phyloP scores from a whole-genome alignment of 2,888 invertebrate species.

The Timema podura region DNA sequence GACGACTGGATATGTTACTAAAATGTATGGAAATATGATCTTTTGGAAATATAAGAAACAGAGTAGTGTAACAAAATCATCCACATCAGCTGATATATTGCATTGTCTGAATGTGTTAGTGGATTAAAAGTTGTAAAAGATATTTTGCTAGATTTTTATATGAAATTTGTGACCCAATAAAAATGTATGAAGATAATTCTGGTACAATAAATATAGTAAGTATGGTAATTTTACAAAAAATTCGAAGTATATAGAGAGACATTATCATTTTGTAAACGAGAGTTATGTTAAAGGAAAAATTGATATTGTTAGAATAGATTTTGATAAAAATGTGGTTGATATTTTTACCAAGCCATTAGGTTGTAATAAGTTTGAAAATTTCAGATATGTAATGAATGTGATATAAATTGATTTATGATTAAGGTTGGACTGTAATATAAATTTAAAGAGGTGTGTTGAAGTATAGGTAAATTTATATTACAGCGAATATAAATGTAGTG shows the following conservation, averaged over 20 bases:
- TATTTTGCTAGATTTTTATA: neutral
- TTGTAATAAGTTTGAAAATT: neutral
- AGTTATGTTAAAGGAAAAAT: neutral
- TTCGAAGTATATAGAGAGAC: neutral
- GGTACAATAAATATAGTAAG: too few species aligned
- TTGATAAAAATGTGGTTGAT: neutral
- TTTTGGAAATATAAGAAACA: neutral
- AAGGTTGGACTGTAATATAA: too few species aligned
- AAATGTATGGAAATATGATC: neutral
- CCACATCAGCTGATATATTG: constrained; percentile 1
- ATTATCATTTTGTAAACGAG: constrained; percentile 4
- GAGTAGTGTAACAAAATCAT: neutral
- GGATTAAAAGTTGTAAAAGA: neutral
- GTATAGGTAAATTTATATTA: too few species aligned
- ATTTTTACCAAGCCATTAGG: constrained; percentile 1
- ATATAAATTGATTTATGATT: neutral
- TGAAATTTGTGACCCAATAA: neutral
- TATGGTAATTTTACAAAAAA: constrained; percentile 1
- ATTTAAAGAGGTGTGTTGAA: too few species aligned
- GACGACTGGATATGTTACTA: neutral
- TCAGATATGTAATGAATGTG: neutral
- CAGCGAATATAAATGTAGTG: too few species aligned
- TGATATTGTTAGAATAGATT: neutral
- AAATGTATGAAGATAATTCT: neutral
- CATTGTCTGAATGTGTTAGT: constrained; percentile 7